Evolutionary conservation across 1,140 invertebrate species (phyloP).

Genomic region (Eupristina koningsbergeri): DNA sequence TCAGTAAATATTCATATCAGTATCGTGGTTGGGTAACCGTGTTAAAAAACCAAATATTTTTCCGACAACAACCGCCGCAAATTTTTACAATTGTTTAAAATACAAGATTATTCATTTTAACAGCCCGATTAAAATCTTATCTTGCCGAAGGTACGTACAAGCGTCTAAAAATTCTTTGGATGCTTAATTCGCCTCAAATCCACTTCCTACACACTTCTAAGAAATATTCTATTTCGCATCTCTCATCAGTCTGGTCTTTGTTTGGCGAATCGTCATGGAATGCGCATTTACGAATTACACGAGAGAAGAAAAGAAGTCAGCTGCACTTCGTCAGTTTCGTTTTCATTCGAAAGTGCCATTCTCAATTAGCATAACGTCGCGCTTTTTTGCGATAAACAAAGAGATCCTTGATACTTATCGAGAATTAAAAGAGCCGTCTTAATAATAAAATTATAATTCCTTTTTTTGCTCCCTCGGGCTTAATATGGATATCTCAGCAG

Average conservation of each 20-base stretch:
- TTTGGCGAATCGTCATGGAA: slow-evolving; percentile 18
- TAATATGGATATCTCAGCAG: slow-evolving; percentile 2
- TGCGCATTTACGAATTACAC: slow-evolving; percentile 9
- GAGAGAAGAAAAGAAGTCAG: slow-evolving; percentile 12
- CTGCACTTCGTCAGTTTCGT: slow-evolving; percentile 11
- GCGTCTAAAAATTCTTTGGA: slow-evolving; percentile 11
- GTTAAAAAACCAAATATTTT: slow-evolving; percentile 34
- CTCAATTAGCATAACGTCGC: slow-evolving; percentile 30
- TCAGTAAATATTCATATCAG: slow-evolving; percentile 22
- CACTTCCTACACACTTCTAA: slow-evolving; percentile 34
- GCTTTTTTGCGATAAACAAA: slow-evolving; percentile 19
- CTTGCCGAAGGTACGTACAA: neutral
- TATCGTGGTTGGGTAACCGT: neutral
- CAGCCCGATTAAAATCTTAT: slow-evolving; percentile 27
- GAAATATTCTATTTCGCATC: slow-evolving; percentile 22
- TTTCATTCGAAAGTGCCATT: slow-evolving; percentile 28
- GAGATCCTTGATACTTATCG: slow-evolving; percentile 10
- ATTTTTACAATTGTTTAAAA: slow-evolving; percentile 28
- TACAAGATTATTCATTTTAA: slow-evolving; percentile 31
- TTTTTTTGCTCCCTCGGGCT: neutral
- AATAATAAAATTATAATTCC: slow-evolving; percentile 16
- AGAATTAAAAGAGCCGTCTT: slow-evolving; percentile 5
- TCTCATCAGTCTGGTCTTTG: slow-evolving; percentile 7
- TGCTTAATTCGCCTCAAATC: slow-evolving; percentile 23
- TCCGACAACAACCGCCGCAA: slow-evolving; percentile 3